Evolutionary conservation across 2,113 vertebrate species (phyloP), one percentile per base, ranked within the genome.

Genomic region (Hippolais icterina): DNA sequence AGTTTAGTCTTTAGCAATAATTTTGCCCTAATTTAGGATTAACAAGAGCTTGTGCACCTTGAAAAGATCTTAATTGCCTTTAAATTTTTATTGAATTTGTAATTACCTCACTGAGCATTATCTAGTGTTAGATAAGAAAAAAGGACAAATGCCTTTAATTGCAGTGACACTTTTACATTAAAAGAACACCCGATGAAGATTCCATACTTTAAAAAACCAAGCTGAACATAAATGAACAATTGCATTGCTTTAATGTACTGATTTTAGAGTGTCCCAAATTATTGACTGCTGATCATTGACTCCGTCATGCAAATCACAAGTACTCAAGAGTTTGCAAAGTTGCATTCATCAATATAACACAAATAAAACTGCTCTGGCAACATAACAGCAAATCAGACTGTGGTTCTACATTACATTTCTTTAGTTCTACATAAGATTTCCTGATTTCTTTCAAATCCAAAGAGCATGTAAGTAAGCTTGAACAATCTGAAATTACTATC

Each of bases 1-100:
- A 59, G 6, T 39, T 60, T 83, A 29, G 12, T 85, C 29, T 63
- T 83, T 61, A 80, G 28, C 10, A 60, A 41, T 27, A 8, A 12
- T 29, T 84, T 92, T 91, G 14, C 9, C 49, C 19, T 74, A 85
- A 33, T 12, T 89, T 60, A 56, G 18, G 31, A 87, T 78, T 83
- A 47, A 44, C 46, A 63, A 56, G 21, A 80, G 9, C 31, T 46
- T 77, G 17, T 46, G 12, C 15, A 50, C 56, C 60, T 53, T 70
- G 24, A 80, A 70, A 68, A 89, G 25, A 3, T 5, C 59, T 46
- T 66, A 94, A 92, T 53, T 70, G 47, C 9, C 39, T 50, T 80
- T 70, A 83, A 19, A 46, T 85, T 93, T 88, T 83, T 74, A 90
- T 87, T 68, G 69, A 69, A 78, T 82, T 87, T 85, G 22, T 76